These are phyloP conservation scores for Torymus tubicola DNA, from an alignment of 2,888 invertebrate species.

Conservation along the genomic window DNA sequence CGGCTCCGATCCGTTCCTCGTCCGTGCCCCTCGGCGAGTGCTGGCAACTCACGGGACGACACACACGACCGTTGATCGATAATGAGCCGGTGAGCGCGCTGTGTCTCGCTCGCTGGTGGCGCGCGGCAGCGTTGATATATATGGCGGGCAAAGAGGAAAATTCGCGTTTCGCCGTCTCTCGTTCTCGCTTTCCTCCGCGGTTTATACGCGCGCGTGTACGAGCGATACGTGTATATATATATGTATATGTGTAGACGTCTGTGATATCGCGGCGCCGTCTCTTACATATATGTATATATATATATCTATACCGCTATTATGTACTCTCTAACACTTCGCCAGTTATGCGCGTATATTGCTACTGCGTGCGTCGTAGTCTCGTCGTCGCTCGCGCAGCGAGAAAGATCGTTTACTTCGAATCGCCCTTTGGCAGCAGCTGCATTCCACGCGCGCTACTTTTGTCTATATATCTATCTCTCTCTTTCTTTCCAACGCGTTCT, in stretches of 20 bases:
- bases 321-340: too few species aligned
- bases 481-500: neutral
- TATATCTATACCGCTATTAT: too few species aligned
- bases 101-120: neutral
- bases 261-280: too few species aligned
- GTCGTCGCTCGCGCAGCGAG: slow-evolving; percentile 38
- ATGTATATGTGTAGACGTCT: too few species aligned
- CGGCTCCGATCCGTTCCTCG: slow-evolving; percentile 11
- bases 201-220: too few species aligned
- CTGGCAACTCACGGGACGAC: neutral
- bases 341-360: too few species aligned
- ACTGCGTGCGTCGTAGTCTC: slow-evolving; percentile 42
- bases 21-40: slow-evolving; percentile 54
- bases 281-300: too few species aligned
- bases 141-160: too few species aligned
- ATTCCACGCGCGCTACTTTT: slow-evolving; percentile 63
- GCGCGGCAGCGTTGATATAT: too few species aligned
- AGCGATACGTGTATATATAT: too few species aligned
- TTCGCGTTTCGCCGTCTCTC: too few species aligned
- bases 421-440: slow-evolving; percentile 66
- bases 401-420: slow-evolving; percentile 41
- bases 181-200: too few species aligned
- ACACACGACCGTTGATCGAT: slow-evolving; percentile 62
- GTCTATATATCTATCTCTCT: neutral
- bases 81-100: slow-evolving; percentile 60